phyloP scores from a whole-genome alignment of 2,888 invertebrate species.

The Acanthosepion esculentum region DNA sequence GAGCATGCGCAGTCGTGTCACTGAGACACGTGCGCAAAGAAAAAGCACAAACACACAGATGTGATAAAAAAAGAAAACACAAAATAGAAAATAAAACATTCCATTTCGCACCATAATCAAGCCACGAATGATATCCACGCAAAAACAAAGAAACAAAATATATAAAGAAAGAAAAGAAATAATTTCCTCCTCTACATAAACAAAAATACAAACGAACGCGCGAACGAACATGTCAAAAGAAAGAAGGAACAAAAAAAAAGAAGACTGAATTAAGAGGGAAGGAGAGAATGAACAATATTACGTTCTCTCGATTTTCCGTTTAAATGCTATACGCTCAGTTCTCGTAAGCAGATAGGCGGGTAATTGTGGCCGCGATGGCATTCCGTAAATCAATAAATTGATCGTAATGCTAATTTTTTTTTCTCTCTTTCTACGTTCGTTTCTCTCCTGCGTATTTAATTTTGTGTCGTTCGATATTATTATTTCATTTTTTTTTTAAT shows the following conservation, averaged over 20 bases:
- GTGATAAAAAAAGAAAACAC: neutral
- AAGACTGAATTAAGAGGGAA: neutral
- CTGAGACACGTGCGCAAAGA: neutral
- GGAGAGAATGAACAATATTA: neutral
- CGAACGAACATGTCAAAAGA: neutral
- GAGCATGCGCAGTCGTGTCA: neutral
- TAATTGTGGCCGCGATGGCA: slow-evolving; percentile 33
- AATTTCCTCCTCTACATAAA: neutral
- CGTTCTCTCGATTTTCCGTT: slow-evolving; percentile 21
- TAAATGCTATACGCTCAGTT: slow-evolving; percentile 1
- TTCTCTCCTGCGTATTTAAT: neutral
- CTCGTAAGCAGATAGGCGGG: slow-evolving; percentile 13
- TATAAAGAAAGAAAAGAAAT: too few species aligned
- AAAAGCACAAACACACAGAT: neutral
- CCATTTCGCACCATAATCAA: neutral
- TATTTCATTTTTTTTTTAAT: too few species aligned
- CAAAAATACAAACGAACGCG: neutral
- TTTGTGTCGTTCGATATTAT: too few species aligned
- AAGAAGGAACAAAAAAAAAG: neutral
- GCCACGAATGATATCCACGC: neutral
- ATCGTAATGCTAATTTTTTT: slow-evolving; percentile 2
- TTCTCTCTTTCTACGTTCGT: neutral
- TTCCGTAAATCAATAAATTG: slow-evolving; percentile 33
- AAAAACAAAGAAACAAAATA: neutral
- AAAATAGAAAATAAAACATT: neutral